phyloP scores from a whole-genome alignment of 2,113 vertebrate genomes.

The Cathartes aura region DNA sequence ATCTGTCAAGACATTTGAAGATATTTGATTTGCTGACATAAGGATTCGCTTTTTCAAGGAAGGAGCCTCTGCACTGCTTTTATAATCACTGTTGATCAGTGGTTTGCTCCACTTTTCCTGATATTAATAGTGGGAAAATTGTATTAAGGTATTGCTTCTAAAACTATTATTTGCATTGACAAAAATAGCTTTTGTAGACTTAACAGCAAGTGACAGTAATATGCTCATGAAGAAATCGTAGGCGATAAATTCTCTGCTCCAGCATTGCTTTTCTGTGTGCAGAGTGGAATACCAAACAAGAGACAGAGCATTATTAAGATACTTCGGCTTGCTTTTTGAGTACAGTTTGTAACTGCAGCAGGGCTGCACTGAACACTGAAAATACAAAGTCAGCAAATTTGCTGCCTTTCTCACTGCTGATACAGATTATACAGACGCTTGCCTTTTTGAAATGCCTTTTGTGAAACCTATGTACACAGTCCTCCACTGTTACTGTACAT shows the following conservation, averaged over 20 bases:
- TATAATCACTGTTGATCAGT: slow-evolving; percentile 90
- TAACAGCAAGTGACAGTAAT: slow-evolving; percentile 34
- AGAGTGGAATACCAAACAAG: slow-evolving; percentile 27
- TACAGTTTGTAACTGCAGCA: slow-evolving; percentile 77
- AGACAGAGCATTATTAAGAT: not conserved
- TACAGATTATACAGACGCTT: slow-evolving; percentile 69
- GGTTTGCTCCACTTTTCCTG: slow-evolving; percentile 77
- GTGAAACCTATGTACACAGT: slow-evolving; percentile 81
- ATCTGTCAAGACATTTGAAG: slow-evolving; percentile 82
- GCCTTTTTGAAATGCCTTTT: slow-evolving; percentile 89
- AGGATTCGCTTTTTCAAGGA: slow-evolving; percentile 67
- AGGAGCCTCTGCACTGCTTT: slow-evolving; percentile 74
- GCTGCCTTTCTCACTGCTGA: slow-evolving; percentile 72
- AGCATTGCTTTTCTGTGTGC: not conserved
- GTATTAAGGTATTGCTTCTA: slow-evolving; percentile 73
- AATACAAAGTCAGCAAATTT: slow-evolving; percentile 66
- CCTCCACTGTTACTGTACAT: slow-evolving; percentile 81
- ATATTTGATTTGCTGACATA: slow-evolving; percentile 63
- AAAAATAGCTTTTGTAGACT: slow-evolving; percentile 33
- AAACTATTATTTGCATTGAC: slow-evolving; percentile 61
- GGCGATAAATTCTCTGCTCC: not conserved
- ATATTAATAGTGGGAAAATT: slow-evolving; percentile 58
- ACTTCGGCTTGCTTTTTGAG: slow-evolving; percentile 49
- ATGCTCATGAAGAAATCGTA: slow-evolving; percentile 50
- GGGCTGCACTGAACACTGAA: slow-evolving; percentile 80